Evolutionary conservation across 1,140 invertebrate genomes (phyloP).

Genomic region (Trichoplusia ni): DNA sequence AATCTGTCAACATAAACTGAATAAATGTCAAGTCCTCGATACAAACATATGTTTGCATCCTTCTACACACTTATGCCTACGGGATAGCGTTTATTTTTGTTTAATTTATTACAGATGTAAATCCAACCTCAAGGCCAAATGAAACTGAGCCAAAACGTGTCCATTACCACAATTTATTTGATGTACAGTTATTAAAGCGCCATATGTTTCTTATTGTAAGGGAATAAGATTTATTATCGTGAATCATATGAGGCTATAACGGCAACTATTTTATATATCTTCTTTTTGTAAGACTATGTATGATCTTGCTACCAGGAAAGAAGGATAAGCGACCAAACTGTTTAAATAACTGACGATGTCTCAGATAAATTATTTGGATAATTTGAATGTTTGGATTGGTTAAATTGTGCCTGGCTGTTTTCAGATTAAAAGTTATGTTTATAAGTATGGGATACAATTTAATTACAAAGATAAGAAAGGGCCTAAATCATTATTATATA

Average conservation of each 20-base stretch:
- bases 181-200: not conserved
- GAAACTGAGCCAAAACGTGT: constrained; percentile 34
- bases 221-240: not conserved
- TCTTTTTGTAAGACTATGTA: constrained; percentile 24
- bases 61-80: not conserved
- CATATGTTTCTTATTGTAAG: not conserved
- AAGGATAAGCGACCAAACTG: constrained; percentile 9
- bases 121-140: constrained; percentile 26
- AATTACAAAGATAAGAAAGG: no score
- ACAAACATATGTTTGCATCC: not conserved
- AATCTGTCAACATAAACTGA: constrained; percentile 29
- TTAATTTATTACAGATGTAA: not conserved
- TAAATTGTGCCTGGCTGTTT: not conserved
- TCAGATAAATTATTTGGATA: not conserved
- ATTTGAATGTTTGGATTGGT: not conserved
- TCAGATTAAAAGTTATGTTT: not conserved
- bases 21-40: constrained; percentile 23
- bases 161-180: constrained; percentile 25
- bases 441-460: no score
- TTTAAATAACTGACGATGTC: constrained; percentile 3
- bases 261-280: not conserved
- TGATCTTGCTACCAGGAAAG: constrained; percentile 14
- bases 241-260: not conserved
- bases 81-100: not conserved
- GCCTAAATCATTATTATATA: no score